These are phyloP conservation scores for Charadrius vociferus DNA, from an alignment of 2,113 vertebrate genomes.

Conservation along the genomic window DNA sequence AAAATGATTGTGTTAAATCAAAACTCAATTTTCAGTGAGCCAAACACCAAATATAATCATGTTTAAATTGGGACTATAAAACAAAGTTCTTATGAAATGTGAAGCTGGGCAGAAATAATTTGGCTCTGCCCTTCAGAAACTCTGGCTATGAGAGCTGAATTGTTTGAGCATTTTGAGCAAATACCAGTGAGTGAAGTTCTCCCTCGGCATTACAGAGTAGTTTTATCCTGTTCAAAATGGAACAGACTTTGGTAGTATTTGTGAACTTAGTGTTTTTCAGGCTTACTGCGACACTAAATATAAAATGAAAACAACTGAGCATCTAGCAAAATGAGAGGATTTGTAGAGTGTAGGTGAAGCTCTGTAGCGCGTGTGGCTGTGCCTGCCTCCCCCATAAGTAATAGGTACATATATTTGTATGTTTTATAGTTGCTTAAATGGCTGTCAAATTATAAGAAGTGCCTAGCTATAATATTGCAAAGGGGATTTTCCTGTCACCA, in stretches of 20 bases:
- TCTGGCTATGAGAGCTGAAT: not conserved
- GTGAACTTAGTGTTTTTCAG: not conserved
- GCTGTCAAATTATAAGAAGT: not conserved
- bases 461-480: not conserved
- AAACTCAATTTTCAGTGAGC: conserved; percentile 35
- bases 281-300: not conserved
- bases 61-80: conserved; percentile 19
- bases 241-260: not conserved
- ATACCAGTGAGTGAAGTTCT: not conserved
- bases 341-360: not conserved
- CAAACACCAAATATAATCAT: conserved; percentile 16
- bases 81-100: not conserved
- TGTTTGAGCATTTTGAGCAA: conserved; percentile 1
- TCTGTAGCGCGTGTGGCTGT: not conserved
- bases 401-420: not conserved
- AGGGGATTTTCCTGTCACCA: not conserved
- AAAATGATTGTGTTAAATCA: conserved; percentile 32
- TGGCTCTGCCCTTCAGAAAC: not conserved
- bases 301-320: not conserved
- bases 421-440: not conserved
- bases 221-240: not conserved
- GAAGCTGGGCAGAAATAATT: conserved; percentile 21
- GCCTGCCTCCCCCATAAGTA: not conserved
- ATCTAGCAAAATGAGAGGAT: not conserved
- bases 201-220: not conserved